These are phyloP conservation scores for Danaus chrysippus DNA, from an alignment of 2,888 invertebrate genomes.

Conservation along the genomic window DNA sequence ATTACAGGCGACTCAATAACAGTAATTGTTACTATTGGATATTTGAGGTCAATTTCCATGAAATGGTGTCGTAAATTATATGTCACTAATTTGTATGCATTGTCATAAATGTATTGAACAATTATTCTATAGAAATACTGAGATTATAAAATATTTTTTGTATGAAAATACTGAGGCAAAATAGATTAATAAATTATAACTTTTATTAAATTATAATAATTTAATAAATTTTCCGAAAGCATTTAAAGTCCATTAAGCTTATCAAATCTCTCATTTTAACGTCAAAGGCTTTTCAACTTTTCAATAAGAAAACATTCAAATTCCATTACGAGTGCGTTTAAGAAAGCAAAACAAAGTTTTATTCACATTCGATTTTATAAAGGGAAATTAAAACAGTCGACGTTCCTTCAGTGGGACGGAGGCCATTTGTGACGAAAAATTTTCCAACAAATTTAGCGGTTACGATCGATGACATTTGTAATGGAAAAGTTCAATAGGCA, in stretches of 20 bases:
- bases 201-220: conserved; percentile 12
- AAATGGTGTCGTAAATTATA: conserved; percentile 10
- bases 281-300: conserved; percentile 49
- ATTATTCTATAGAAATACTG: not conserved
- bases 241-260: conserved; percentile 50
- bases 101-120: not conserved
- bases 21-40: conserved; percentile 24
- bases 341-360: conserved; percentile 52
- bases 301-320: conserved; percentile 69
- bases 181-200: conserved; percentile 1
- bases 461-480: conserved; percentile 71
- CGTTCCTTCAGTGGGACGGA: conserved; percentile 53
- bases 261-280: conserved; percentile 51
- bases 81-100: not conserved
- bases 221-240: conserved; percentile 27
- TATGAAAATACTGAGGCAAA: not conserved
- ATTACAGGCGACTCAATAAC: conserved; percentile 49
- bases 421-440: conserved; percentile 55
- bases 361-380: conserved; percentile 57
- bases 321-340: conserved; percentile 48
- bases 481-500: conserved; percentile 77
- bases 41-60: conserved; percentile 14
- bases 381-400: conserved; percentile 51
- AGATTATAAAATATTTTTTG: not conserved
- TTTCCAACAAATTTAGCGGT: conserved; percentile 71